Evolutionary conservation across 1,140 invertebrate species (phyloP).

Genomic region (Drosophila obscura): DNA sequence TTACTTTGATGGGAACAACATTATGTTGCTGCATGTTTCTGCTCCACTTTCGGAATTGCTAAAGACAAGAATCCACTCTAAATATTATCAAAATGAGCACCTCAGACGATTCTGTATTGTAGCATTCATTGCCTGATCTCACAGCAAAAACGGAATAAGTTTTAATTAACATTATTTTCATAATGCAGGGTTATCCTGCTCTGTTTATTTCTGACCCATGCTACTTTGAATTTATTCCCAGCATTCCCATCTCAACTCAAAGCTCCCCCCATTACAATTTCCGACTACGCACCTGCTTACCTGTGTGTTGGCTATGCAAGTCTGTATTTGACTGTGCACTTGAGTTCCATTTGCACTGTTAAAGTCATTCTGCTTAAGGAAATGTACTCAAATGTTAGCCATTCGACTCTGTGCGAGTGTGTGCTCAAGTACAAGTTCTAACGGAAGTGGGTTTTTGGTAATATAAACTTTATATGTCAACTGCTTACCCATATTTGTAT

Average conservation of each 20-base stretch:
- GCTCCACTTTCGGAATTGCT: too few species aligned
- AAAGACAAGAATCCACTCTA: not conserved
- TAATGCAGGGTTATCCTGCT: too few species aligned
- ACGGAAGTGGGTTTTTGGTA: slow-evolving; percentile 42
- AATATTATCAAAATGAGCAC: not conserved
- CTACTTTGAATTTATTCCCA: too few species aligned
- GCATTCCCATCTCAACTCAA: not conserved
- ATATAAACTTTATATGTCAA: slow-evolving; percentile 43
- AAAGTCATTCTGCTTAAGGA: slow-evolving; percentile 14
- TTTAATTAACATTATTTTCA: too few species aligned
- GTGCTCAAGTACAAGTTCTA: slow-evolving; percentile 29
- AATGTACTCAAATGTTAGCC: not conserved
- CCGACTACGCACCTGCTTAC: slow-evolving; percentile 12
- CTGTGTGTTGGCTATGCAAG: too few species aligned
- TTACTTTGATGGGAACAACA: too few species aligned
- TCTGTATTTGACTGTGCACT: slow-evolving; percentile 7
- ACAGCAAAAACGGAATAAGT: too few species aligned
- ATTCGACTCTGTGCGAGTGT: slow-evolving; percentile 15
- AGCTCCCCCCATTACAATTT: not conserved
- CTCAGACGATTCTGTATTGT: too few species aligned
- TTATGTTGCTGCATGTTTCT: too few species aligned
- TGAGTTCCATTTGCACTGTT: slow-evolving; percentile 48
- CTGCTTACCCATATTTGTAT: slow-evolving; percentile 36
- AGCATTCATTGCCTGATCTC: too few species aligned
- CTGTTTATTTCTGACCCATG: too few species aligned